Conservation (phyloP, 2,888 invertebrate genomes). For the Nomada goodeniana region DNA sequence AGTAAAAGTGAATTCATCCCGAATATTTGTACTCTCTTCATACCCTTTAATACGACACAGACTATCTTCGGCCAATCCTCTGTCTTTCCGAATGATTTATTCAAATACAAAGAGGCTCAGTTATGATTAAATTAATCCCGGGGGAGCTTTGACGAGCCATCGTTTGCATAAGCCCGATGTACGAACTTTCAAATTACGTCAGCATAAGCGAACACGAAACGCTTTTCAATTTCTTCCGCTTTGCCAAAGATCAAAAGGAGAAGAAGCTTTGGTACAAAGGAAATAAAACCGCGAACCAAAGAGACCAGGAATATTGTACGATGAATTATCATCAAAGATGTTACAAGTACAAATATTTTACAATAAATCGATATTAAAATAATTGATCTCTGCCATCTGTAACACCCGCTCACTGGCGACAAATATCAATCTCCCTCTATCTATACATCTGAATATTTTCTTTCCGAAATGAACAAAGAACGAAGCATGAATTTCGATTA, state of each 20-base stretch:
- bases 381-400: too few relatives aligned
- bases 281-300: too few relatives aligned
- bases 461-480: slow-evolving; percentile 2
- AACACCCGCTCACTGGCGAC: too few relatives aligned
- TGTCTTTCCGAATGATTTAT: slow-evolving; percentile 11
- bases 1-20: neutral
- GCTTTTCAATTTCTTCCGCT: too few relatives aligned
- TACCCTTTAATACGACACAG: slow-evolving; percentile 13
- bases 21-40: neutral
- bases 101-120: slow-evolving; percentile 4
- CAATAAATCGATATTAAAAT: too few relatives aligned
- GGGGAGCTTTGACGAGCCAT: slow-evolving; percentile 14
- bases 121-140: slow-evolving; percentile 38
- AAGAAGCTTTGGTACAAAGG: neutral
- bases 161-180: slow-evolving; percentile 36
- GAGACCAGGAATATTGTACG: too few relatives aligned
- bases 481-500: neutral
- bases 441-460: neutral
- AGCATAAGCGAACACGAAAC: slow-evolving; percentile 16
- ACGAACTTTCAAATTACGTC: slow-evolving; percentile 27
- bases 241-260: neutral
- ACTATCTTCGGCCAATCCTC: slow-evolving; percentile 13
- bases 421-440: too few relatives aligned
- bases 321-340: too few relatives aligned
- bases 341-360: too few relatives aligned